These are phyloP conservation scores for Temnopleurus reevesii DNA, from an alignment of 53 echinoderm and acorn worm species.

Conservation along the genomic window DNA sequence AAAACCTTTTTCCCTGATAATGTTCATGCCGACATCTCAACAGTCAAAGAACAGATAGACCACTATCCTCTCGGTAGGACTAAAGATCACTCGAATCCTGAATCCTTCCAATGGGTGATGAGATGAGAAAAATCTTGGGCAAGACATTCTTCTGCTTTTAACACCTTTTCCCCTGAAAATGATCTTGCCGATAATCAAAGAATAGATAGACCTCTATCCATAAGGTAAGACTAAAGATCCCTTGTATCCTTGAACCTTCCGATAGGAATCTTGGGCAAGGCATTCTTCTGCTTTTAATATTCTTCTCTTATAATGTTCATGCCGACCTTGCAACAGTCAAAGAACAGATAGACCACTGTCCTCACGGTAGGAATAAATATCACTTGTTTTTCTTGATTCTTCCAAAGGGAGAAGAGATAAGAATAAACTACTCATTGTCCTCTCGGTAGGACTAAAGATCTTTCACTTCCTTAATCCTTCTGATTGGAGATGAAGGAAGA, in stretches of 20 bases:
- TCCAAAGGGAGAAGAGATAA: conserved; percentile 9
- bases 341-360: neutral
- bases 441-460: neutral
- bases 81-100: neutral
- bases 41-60: neutral
- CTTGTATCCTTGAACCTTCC: conserved; percentile 38
- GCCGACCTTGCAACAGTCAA: neutral
- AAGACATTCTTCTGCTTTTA: neutral
- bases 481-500: neutral
- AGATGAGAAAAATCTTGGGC: neutral
- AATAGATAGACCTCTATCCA: neutral
- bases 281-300: neutral
- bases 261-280: neutral
- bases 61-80: neutral
- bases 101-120: neutral
- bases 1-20: no score
- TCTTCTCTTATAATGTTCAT: neutral
- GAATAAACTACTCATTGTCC: neutral
- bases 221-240: conserved; percentile 45
- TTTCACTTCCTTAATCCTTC: neutral
- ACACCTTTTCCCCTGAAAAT: neutral
- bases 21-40: no score
- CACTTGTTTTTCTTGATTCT: conserved; percentile 30
- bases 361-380: conserved; percentile 44
- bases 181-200: neutral